Conservation (phyloP, 2,888 invertebrate species). For the Bhutanitis thaidina region DNA sequence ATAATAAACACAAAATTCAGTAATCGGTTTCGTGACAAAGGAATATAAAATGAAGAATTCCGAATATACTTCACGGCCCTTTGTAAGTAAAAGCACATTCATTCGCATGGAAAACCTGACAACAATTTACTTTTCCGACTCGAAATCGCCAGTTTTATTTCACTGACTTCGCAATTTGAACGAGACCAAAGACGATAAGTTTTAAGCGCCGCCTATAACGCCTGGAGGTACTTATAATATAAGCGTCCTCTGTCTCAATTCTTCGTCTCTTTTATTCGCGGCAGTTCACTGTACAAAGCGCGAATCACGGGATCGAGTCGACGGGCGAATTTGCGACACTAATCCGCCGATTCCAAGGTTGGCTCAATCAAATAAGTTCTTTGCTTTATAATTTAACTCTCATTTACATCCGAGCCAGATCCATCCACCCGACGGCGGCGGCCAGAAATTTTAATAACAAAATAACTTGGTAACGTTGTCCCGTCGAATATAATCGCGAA, state of each 20-base stretch:
- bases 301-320: slow-evolving; percentile 41
- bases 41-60: slow-evolving; percentile 15
- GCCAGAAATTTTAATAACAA: slow-evolving; percentile 79
- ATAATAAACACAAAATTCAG: slow-evolving; percentile 1
- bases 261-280: slow-evolving; percentile 34
- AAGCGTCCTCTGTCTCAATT: slow-evolving; percentile 32
- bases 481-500: slow-evolving; percentile 78
- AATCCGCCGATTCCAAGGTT: slow-evolving; percentile 67
- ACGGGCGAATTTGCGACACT: slow-evolving; percentile 58
- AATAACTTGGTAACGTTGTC: slow-evolving; percentile 75
- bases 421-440: slow-evolving; percentile 46
- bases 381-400: slow-evolving; percentile 70
- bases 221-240: slow-evolving; percentile 28
- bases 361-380: slow-evolving; percentile 74
- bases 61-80: slow-evolving; percentile 11
- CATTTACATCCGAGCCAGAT: slow-evolving; percentile 74
- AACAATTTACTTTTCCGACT: slow-evolving; percentile 19
- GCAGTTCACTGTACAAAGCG: slow-evolving; percentile 38
- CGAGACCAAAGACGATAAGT: slow-evolving; percentile 29
- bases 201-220: slow-evolving; percentile 29
- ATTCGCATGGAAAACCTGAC: slow-evolving; percentile 16
- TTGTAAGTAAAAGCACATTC: slow-evolving; percentile 5
- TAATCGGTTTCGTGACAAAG: slow-evolving; percentile 14
- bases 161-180: slow-evolving; percentile 21
- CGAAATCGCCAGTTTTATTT: slow-evolving; percentile 22